A percentile compares a stretch with the other conserved stretches of the same genome.
Conservation (phyloP, 1,140 invertebrate species). For the Temnothorax nylanderi region DNA sequence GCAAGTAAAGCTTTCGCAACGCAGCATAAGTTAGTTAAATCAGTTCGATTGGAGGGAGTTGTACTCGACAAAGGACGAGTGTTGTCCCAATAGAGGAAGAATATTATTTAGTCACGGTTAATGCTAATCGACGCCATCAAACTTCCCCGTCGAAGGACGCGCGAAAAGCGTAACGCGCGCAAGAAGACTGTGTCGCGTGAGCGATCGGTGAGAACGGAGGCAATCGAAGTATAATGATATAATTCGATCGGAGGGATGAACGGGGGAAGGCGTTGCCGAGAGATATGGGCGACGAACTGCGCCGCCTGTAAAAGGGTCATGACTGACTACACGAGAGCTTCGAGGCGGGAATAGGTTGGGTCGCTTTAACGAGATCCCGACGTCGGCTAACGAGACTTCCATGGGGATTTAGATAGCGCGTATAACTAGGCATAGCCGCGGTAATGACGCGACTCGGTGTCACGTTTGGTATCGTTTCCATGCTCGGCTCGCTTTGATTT, state of each 20-base stretch:
- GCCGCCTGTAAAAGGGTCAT: slow-evolving; percentile 29
- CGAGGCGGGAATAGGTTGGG: slow-evolving; percentile 47
- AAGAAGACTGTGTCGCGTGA: background rate
- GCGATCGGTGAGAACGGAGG: slow-evolving; percentile 8
- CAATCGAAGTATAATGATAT: slow-evolving; percentile 62
- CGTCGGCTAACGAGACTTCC: slow-evolving; percentile 70
- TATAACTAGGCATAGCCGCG: slow-evolving; percentile 51
- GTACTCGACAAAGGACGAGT: background rate
- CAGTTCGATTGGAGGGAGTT: background rate
- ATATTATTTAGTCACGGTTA: slow-evolving; percentile 28
- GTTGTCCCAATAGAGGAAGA: background rate
- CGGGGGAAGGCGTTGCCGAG: slow-evolving; percentile 23
- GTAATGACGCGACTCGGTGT: slow-evolving; percentile 66
- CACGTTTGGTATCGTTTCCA: slow-evolving; percentile 63
- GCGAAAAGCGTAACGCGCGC: background rate
- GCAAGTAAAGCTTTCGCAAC: no score
- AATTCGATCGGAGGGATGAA: slow-evolving; percentile 57
- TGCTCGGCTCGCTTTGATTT: slow-evolving; percentile 31
- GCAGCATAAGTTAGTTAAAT: background rate
- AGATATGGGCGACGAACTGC: slow-evolving; percentile 29
- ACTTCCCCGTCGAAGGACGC: background rate
- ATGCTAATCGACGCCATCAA: slow-evolving; percentile 7
- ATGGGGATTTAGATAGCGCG: slow-evolving; percentile 68
- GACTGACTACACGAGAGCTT: slow-evolving; percentile 20
- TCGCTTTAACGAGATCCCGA: slow-evolving; percentile 68